A percentile compares a stretch with the other conserved stretches of the same genome.
Conservation (phyloP, 2,888 invertebrate species). For the Unio delphinus region DNA sequence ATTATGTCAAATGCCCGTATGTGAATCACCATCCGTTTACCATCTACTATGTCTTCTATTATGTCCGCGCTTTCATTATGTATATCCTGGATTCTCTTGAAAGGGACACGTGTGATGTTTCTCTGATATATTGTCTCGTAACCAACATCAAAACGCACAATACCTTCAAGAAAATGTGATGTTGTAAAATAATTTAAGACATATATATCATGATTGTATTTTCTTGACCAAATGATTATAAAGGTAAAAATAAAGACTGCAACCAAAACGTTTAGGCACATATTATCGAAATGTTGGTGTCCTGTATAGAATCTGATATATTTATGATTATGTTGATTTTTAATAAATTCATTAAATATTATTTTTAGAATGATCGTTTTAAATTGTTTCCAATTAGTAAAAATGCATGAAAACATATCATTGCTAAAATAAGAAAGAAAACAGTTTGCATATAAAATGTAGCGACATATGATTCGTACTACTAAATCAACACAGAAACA, state of each 20-base stretch:
- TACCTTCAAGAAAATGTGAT: conserved; percentile 9
- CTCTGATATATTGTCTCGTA: conserved; percentile 12
- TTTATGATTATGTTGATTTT: no score
- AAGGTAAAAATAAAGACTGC: neutral
- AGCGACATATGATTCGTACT: no score
- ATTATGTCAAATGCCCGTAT: conserved; percentile 29
- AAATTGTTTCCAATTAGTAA: no score
- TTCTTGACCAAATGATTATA: neutral
- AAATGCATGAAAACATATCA: neutral
- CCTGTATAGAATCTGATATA: no score
- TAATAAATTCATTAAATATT: no score
- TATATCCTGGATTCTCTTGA: conserved; percentile 10
- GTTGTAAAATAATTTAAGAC: neutral
- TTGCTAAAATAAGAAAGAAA: no score
- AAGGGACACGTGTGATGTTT: neutral
- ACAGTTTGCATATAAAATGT: no score
- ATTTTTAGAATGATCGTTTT: no score
- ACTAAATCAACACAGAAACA: no score
- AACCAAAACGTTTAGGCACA: neutral
- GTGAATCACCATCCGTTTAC: conserved; percentile 20
- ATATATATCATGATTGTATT: no score
- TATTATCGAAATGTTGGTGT: no score
- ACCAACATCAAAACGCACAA: no score
- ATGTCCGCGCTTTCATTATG: conserved; percentile 7
- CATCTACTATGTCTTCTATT: conserved; percentile 21